Conservation (phyloP, 64 coral and sea anemone species). For the Actinia equina region DNA sequence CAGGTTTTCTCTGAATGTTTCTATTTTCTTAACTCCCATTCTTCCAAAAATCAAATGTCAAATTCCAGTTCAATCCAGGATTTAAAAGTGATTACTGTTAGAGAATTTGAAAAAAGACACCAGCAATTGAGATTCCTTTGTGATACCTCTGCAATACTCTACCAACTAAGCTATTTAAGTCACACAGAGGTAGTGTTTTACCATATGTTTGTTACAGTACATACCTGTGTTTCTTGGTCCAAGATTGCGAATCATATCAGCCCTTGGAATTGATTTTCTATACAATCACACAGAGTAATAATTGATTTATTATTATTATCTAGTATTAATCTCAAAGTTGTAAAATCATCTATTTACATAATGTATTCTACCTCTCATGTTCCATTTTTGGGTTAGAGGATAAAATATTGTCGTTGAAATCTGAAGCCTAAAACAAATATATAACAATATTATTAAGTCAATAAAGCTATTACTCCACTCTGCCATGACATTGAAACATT, state of each 20-base stretch:
- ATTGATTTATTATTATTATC: no score
- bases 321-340: no score
- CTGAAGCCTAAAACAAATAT: slow-evolving; percentile 30
- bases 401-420: slow-evolving; percentile 23
- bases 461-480: neutral
- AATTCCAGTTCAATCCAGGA: no score
- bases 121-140: neutral
- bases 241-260: slow-evolving; percentile 78
- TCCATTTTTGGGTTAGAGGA: neutral
- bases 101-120: neutral
- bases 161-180: no score
- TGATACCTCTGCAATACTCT: no score
- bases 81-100: no score
- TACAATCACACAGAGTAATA: neutral
- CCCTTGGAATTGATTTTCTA: slow-evolving; percentile 71
- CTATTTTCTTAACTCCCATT: no score
- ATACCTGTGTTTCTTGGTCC: slow-evolving; percentile 40
- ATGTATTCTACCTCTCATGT: neutral
- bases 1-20: no score
- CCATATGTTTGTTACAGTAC: neutral
- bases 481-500: no score
- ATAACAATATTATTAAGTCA: neutral
- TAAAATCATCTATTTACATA: no score
- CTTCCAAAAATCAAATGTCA: no score
- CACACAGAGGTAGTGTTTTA: neutral